Base-by-base conservation (phyloP, 2,113 vertebrate species). In the Fregetta grallaria region DNA sequence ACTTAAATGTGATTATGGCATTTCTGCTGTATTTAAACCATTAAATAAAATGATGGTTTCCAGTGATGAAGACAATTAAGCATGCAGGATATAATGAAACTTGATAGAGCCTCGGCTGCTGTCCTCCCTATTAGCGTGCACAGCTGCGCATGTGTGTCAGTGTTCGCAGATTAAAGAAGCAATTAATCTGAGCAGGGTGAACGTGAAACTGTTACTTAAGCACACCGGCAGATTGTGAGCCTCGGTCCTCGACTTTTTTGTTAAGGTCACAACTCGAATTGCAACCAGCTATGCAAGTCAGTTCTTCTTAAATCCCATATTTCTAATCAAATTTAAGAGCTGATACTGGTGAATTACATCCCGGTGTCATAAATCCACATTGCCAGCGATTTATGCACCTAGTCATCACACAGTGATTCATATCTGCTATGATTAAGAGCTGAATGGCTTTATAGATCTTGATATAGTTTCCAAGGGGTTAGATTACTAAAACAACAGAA, bases 181-280 rank as follows among this genome's bases (percentile, higher is more conserved):
- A 95, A 97, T 98, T 98, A 97, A 95, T 95, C 82, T 95, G 79
- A 97, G 94, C 92, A 94, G 94, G 50, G 84, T 65, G 92, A 97
- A 97, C 30, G 88, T 97, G 97, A 97, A 94, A 70, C 90, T 95
- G 44, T 90, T 97, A n/a, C 91, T 96, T 96, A 97, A 91, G 83
- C 71, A 50, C 5, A n/a, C 42, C 11, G 36, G 81, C 71, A 92
- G 91, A 88, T 58, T 53, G 52, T 55, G 59, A 96, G 56, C 47
- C 29, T 83, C 5, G 44, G 70, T 53, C 42, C 40, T 29, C 0
- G 36, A 50, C 74, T 65, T 80, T 66, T 87, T 93, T 27, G 27
- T 85, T 90, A 89, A 63, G 61, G 72, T 94, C 66, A 21, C 40
- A 66, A 84, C 47, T 78, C 81, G 53, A 90, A 89, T 53, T 89